Evolutionary conservation across 2,888 invertebrate genomes (phyloP), one percentile per base, ranked within the genome.

Genomic region (Osmoderma eremita): DNA sequence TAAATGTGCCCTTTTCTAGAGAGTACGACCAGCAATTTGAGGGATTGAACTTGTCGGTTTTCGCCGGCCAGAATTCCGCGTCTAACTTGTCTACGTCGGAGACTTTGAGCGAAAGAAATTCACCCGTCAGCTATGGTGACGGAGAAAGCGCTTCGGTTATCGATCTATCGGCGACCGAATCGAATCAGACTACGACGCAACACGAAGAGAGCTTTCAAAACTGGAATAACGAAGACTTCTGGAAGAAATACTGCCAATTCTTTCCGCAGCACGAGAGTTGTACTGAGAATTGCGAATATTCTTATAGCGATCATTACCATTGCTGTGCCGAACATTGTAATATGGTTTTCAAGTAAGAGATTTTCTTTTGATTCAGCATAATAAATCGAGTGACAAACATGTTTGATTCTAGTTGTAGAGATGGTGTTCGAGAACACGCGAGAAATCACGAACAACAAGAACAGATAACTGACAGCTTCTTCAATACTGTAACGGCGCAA

Each of bases 401-500:
- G 13, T 53, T 39, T 18, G 12, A n/a, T n/a, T 54, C 48, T 79
- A 87, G 87, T 74, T 87, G 86, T 72, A 86, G 87, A 76, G 86
- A 85, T 45, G 91, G 91, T 6, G 94, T 94, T 73, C 85, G 92
- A 71, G 94, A 94, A 74, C 96, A 96, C 77, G 91, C 94, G 0
- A 87, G 92, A 80, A 93, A 93, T 74, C 95, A 96, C 79, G 94
- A 95, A 76, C 91, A 93, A 67, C 94, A 95, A 80, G 93, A 93
- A 77, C 89, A 92, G 75, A 91, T 95, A 61, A 93, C 93, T 0
- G 92, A 93, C 18, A 89, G 91, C 1, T 91, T 89, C 79, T 88
- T 88, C 78, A 87, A 86, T 0, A 87, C 87, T 53, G 86, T 88
- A 2, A 87, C 90, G 54, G 87, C 90, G 56, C 86, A 86, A 63